phyloP scores from a whole-genome alignment of 2,797 vertebrate species.

The Propithecus deckenii region DNA sequence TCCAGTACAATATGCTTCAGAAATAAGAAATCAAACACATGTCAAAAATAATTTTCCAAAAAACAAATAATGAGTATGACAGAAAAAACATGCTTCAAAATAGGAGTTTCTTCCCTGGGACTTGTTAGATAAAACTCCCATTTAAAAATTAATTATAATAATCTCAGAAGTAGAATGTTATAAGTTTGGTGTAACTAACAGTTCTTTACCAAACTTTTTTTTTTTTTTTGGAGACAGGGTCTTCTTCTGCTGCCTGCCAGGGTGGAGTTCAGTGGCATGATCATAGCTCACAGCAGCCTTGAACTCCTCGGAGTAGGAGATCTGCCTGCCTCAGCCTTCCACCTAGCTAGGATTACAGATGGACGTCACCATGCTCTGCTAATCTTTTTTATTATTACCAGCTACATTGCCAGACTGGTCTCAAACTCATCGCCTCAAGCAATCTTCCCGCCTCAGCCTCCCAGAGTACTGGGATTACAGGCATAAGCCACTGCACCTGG shows the following conservation, averaged over 20 bases:
- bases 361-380: background rate
- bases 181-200: background rate
- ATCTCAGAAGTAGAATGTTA: background rate
- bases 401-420: background rate
- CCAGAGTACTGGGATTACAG: background rate
- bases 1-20: background rate
- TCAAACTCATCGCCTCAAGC: background rate
- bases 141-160: slow-evolving; percentile 13
- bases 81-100: slow-evolving; percentile 14
- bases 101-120: background rate
- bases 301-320: background rate
- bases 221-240: background rate
- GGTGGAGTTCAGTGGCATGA: background rate
- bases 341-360: background rate
- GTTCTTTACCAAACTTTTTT: background rate
- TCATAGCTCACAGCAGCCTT: background rate
- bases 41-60: background rate
- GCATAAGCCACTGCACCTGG: background rate
- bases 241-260: background rate
- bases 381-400: background rate
- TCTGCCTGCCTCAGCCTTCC: background rate
- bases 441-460: background rate
- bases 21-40: slow-evolving; percentile 31
- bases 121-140: background rate
- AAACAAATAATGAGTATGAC: background rate